phyloP scores from a whole-genome alignment of 2,113 vertebrate genomes.

The Archilochus colubris region DNA sequence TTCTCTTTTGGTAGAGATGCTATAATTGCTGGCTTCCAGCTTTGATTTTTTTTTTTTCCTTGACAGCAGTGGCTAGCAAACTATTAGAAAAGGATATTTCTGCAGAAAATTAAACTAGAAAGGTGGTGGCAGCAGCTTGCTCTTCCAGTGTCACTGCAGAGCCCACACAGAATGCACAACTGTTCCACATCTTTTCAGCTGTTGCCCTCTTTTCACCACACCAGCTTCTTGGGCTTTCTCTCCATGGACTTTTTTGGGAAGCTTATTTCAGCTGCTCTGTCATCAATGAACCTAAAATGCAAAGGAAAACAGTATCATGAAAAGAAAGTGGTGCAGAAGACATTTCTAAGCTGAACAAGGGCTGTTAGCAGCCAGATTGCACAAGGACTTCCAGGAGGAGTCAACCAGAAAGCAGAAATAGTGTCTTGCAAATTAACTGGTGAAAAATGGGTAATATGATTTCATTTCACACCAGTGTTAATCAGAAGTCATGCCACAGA shows the following conservation, averaged over 20 bases:
- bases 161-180: neutral
- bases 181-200: rapidly evolving
- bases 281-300: neutral
- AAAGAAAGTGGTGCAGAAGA: neutral
- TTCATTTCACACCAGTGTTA: neutral
- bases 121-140: neutral
- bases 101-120: neutral
- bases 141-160: neutral
- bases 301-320: neutral
- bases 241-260: neutral
- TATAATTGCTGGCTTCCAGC: neutral
- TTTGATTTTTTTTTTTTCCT: neutral
- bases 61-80: neutral
- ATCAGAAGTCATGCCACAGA: rapidly evolving
- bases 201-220: neutral
- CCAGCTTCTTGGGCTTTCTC: neutral
- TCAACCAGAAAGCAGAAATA: neutral
- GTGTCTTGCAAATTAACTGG: rapidly evolving
- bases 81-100: neutral
- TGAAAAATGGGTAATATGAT: neutral
- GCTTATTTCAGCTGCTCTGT: neutral
- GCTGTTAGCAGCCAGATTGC: neutral
- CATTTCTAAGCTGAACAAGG: neutral
- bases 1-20: neutral
- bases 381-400: neutral